Conservation (phyloP, 2,888 invertebrate species). For the Sepioteuthis lessoniana region DNA sequence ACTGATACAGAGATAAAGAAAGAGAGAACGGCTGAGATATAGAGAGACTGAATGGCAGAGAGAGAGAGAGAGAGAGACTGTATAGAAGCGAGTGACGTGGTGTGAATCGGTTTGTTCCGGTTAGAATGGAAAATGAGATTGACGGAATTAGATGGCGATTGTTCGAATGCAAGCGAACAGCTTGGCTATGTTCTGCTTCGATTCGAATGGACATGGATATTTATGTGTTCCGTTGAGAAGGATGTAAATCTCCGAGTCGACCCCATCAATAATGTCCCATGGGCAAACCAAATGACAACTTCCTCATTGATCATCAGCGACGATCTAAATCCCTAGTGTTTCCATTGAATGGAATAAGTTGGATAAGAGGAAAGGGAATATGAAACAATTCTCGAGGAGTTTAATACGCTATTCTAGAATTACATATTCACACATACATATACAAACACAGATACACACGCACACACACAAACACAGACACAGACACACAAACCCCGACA, state of each 20-base stretch:
- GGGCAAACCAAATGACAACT: slow-evolving; percentile 14
- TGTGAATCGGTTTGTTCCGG: background rate
- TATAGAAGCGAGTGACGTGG: background rate
- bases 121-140: background rate
- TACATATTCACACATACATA: too few relatives aligned
- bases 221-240: slow-evolving; percentile 33
- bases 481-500: too few relatives aligned
- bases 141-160: background rate
- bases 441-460: too few relatives aligned
- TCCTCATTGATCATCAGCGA: slow-evolving; percentile 33
- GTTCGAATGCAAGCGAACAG: background rate
- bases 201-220: slow-evolving; percentile 20
- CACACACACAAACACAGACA: too few relatives aligned
- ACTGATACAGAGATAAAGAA: too few relatives aligned
- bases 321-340: background rate
- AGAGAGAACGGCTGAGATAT: background rate
- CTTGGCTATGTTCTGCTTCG: background rate
- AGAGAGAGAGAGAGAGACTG: background rate
- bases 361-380: background rate
- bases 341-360: background rate
- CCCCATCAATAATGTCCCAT: background rate
- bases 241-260: slow-evolving; percentile 20
- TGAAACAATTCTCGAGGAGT: background rate
- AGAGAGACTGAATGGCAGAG: background rate
- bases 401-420: background rate